Evolutionary conservation across 1,140 invertebrate species (phyloP), one percentile per base, ranked within the genome.

Genomic region (Agraylea sexmaculata): DNA sequence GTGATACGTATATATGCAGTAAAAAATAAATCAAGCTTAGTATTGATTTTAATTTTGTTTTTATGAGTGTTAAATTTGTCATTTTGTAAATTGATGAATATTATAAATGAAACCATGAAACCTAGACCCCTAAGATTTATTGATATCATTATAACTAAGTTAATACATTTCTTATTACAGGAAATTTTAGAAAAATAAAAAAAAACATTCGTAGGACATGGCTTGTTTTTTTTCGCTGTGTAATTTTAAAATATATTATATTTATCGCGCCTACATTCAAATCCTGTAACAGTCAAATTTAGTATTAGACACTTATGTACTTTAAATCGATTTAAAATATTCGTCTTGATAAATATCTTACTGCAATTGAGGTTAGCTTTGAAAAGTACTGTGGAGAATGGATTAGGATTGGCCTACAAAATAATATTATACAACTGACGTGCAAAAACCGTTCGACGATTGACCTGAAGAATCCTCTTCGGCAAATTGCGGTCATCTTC

Each of bases 401-500:
- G 21, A 5, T 37, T n/a, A 32, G 12, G 18, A 33, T 22, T 23
- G 10, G 20, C 10, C 29, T 35, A 38, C 37, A 43, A 30, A 45
- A 45, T 42, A 21, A 47, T 39, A 21, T 37, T 46, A 41, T 17
- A 29, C 23, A 41, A 47, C 30, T 43, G 41, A 44, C 42, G 50
- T 49, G 35, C 29, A 36, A 43, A n/a, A 45, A 44, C 42, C 15
- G 31, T 40, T 45, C 36, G 39, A 20, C 20, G 25, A 30, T 46
- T 46, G 53, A 74, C 74, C 74, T 74, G 70, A 46, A 77, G 58
- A 46, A 77, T 70, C 51, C 69, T 60, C 55, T 77, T 76, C 34
- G 74, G 74, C 51, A 77, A 61, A 54, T 73, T 73, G 38, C 73
- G 56, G 63, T 77, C 74, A 55, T 77, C 74, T 55, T 76, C 74